Evolutionary conservation across 2,113 vertebrate species (phyloP), one percentile per base, ranked within the genome.

Genomic region (Poeciliopsis occidentalis): DNA sequence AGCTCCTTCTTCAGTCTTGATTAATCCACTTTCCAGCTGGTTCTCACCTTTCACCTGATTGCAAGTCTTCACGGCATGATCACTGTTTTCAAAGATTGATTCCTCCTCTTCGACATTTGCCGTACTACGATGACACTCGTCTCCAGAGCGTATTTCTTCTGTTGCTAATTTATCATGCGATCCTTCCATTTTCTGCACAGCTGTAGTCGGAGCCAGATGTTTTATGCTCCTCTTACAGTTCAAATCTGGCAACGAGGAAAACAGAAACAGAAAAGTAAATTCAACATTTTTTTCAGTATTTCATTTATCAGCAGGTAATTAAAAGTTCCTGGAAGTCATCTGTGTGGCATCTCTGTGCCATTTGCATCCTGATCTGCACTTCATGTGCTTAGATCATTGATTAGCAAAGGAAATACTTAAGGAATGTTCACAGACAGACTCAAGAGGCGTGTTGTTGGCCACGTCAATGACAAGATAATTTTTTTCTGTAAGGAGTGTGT

Each of bases 161-260:
- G 2, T 57, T 30, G 39, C 65, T 12, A 80, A 67, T 24, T 85
- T 65, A 17, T 72, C 72, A 51, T 84, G 67, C 8, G 84, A 83
- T 60, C 44, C 92, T 39, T 91, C 86, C 82, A 90, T 86, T 44
- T 22, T 71, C 61, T 78, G 67, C 22, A 64, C 64, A 60, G 75
- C 65, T 60, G 74, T 80, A 62, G 70, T 80, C 75, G 85, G 71
- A 84, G 80, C 86, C 73, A 71, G 70, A n/a, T 87, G 80, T 67
- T 94, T 87, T 81, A 86, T 83, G 60, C 86, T 78, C 84, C 81
- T 63, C 81, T 75, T 73, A 64, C 67, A 26, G 44, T 71, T 86
- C 71, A 87, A 77, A 87, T 78, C 91, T 93, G 83, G 30, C 41
- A 73, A 82, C 4, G 39, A 8, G 7, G 22, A 69, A 31, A 64